Percentiles rank a stretch among this genome's conserved stretches.
Conservation (phyloP, 1,140 invertebrate genomes). For the Zaprionus lachaisei region DNA sequence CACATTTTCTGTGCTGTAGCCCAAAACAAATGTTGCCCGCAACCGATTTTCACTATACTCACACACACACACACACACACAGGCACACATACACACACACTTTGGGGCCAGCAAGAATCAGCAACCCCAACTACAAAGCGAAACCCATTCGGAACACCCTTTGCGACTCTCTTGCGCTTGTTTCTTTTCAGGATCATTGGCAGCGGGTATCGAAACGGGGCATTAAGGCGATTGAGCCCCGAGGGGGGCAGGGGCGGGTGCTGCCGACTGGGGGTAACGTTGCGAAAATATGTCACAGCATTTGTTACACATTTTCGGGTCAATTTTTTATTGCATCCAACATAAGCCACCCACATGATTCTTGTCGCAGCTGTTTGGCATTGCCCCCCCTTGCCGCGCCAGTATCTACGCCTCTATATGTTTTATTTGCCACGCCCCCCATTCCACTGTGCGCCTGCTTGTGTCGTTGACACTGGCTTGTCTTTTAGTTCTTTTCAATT, state of each 20-base stretch:
- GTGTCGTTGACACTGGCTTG: conserved; percentile 76
- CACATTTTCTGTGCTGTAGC: conserved; percentile 70
- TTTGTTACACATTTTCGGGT: conserved; percentile 83
- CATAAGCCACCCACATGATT: conserved; percentile 56
- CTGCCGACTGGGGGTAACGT: conserved; percentile 40
- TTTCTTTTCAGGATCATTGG: conserved; percentile 79
- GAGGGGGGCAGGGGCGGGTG: neutral
- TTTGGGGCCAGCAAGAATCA: neutral
- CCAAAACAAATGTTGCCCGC: conserved; percentile 78
- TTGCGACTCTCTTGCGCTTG: conserved; percentile 66
- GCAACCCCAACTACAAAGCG: conserved; percentile 28
- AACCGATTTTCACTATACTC: conserved; percentile 71
- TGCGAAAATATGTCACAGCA: conserved; percentile 82
- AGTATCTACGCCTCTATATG: neutral
- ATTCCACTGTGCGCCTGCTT: neutral
- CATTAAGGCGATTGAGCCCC: conserved; percentile 10
- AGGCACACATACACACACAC: neutral
- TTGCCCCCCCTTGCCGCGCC: conserved; percentile 20
- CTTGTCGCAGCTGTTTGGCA: conserved; percentile 64
- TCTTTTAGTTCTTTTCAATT: conserved; percentile 79
- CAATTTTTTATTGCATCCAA: conserved; percentile 78
- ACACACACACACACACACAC: conserved; percentile 9
- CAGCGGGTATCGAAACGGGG: conserved; percentile 52
- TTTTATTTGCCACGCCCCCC: neutral
- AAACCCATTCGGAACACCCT: conserved; percentile 69